These are phyloP conservation scores for Mastigias papua DNA, from an alignment of 30 jellyfish, hydroid and myxozoan genomes.

Conservation along the genomic window DNA sequence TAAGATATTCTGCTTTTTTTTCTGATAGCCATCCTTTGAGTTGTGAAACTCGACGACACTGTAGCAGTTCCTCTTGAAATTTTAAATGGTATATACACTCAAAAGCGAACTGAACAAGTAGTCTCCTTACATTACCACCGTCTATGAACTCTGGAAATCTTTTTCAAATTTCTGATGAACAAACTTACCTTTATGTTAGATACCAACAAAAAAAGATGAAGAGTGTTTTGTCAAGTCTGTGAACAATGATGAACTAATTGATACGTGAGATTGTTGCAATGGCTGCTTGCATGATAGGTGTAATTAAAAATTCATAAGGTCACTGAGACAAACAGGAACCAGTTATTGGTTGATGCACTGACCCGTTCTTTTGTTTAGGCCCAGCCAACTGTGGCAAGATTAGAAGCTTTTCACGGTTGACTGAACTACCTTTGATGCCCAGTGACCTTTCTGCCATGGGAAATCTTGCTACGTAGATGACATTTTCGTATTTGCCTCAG, in stretches of 20 bases:
- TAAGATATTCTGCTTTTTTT: too few relatives aligned
- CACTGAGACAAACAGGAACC: conserved; percentile 64
- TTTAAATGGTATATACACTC: too few relatives aligned
- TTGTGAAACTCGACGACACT: too few relatives aligned
- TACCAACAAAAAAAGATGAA: conserved; percentile 30
- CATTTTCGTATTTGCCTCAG: background rate
- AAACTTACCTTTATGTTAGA: conserved; percentile 49
- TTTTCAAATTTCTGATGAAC: background rate
- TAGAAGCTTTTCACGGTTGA: background rate
- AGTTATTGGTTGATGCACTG: conserved; percentile 45
- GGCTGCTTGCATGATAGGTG: conserved; percentile 26
- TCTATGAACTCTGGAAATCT: too few relatives aligned
- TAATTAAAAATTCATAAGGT: conserved; percentile 54
- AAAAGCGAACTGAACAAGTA: too few relatives aligned
- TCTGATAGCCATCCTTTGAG: too few relatives aligned
- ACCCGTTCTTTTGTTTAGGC: conserved; percentile 24
- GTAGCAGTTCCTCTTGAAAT: too few relatives aligned
- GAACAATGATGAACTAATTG: conserved; percentile 34
- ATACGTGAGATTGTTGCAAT: conserved; percentile 20
- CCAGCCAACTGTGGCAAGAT: conserved; percentile 15
- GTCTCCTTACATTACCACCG: too few relatives aligned
- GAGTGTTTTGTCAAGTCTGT: conserved; percentile 14
- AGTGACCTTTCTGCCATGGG: background rate
- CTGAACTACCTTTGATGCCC: background rate
- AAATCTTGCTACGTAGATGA: background rate